Percentiles rank a stretch among this genome's conserved stretches.
These are phyloP conservation scores for Chlamydotis undulata DNA, from an alignment of 2,113 vertebrate genomes.

Conservation along the genomic window DNA sequence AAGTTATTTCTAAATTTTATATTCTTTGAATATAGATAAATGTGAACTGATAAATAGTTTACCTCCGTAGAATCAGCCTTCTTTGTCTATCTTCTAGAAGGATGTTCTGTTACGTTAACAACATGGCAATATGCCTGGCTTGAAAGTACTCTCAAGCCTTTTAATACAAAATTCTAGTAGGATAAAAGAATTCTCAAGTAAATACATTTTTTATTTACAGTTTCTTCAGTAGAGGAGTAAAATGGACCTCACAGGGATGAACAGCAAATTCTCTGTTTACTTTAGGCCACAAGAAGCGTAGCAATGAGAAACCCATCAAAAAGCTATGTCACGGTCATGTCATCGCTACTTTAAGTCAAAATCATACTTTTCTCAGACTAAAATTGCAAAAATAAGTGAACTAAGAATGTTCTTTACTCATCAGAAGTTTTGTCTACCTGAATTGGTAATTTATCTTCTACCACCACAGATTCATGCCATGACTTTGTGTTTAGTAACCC, in stretches of 20 bases:
- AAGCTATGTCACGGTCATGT: neutral
- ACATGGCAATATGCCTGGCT: neutral
- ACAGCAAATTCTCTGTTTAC: neutral
- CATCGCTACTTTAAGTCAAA: neutral
- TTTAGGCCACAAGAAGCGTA: neutral
- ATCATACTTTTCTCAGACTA: neutral
- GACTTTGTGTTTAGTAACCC: neutral
- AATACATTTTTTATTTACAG: neutral
- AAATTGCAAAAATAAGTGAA: slow-evolving; percentile 22
- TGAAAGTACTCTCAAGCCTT: neutral
- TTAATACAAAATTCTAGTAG: neutral
- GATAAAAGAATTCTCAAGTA: neutral
- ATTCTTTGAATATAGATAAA: neutral
- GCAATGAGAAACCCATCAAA: neutral
- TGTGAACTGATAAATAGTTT: neutral
- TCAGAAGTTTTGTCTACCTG: neutral
- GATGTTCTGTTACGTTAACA: neutral
- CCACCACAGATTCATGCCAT: neutral
- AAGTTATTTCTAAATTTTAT: neutral
- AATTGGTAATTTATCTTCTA: neutral
- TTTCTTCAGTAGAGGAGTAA: neutral
- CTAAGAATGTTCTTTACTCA: slow-evolving; percentile 10
- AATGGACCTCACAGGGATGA: neutral
- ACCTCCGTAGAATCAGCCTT: neutral
- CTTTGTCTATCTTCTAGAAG: neutral